A percentile compares a stretch with the other conserved stretches of the same genome.
Conservation (phyloP, 2,888 invertebrate genomes). For the Theristus sp. region DNA sequence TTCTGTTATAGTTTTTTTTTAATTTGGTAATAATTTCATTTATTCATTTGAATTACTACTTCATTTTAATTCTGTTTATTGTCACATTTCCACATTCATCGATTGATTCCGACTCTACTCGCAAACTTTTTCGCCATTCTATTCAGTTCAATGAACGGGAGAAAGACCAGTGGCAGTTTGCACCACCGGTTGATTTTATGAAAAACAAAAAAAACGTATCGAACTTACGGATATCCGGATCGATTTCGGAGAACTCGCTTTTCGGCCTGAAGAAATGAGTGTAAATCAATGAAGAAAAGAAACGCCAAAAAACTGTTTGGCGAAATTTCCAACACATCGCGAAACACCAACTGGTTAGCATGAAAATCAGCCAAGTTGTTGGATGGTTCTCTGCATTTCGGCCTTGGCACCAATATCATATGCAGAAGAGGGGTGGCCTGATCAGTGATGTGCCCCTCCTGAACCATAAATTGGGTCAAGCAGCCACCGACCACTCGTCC, state of each 20-base stretch:
- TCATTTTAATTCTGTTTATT: too few relatives aligned
- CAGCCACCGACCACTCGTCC: slow-evolving; percentile 57
- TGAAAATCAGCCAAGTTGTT: too few relatives aligned
- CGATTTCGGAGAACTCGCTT: slow-evolving; percentile 82
- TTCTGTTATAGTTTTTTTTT: background rate
- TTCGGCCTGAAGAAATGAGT: slow-evolving; percentile 44
- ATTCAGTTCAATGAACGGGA: too few relatives aligned
- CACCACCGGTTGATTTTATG: too few relatives aligned
- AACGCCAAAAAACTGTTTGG: too few relatives aligned
- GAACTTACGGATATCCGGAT: slow-evolving; percentile 42
- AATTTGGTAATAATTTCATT: background rate
- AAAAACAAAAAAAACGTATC: background rate
- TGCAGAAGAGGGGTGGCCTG: background rate
- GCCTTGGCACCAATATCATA: background rate
- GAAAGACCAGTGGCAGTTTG: too few relatives aligned
- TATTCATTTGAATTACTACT: background rate
- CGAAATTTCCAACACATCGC: too few relatives aligned
- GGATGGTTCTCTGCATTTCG: background rate
- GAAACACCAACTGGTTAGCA: too few relatives aligned
- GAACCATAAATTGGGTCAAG: slow-evolving; percentile 2
- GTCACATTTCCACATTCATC: too few relatives aligned
- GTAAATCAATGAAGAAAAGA: too few relatives aligned
- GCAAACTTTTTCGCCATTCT: too few relatives aligned
- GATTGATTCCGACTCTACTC: too few relatives aligned
- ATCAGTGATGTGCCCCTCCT: background rate